A percentile compares a stretch with the other conserved stretches of the same genome.
Conservation (phyloP, 2,888 invertebrate genomes). For the Euspilapteryx auroguttella region DNA sequence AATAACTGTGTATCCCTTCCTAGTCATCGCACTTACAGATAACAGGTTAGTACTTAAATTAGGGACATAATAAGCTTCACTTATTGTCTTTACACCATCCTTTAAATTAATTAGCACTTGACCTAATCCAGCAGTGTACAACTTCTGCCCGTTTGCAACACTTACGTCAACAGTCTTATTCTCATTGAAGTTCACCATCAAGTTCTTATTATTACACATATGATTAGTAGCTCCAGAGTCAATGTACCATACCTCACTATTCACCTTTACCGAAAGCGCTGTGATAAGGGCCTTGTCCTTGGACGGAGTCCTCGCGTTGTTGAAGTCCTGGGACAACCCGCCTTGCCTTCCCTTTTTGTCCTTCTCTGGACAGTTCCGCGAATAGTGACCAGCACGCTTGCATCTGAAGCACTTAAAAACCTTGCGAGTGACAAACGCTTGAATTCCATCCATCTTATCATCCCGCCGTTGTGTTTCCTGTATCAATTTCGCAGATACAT, state of each 20-base stretch:
- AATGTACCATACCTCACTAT: neutral
- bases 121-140: neutral
- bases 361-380: neutral
- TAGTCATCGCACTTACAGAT: neutral
- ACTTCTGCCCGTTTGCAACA: neutral
- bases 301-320: neutral
- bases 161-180: neutral
- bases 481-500: slow-evolving; percentile 6
- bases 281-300: neutral
- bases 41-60: neutral
- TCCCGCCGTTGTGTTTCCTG: slow-evolving; percentile 4
- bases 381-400: slow-evolving; percentile 1
- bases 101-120: neutral
- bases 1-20: neutral
- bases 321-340: too few species aligned
- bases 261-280: neutral
- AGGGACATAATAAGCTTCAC: neutral
- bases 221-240: slow-evolving; percentile 7
- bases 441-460: neutral
- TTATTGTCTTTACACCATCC: neutral
- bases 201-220: slow-evolving; percentile 5
- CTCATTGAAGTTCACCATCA: neutral
- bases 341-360: too few species aligned
- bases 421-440: neutral
- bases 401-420: slow-evolving; percentile 1